Conservation (phyloP, 2,888 invertebrate genomes). For the Polydrusus pterygomalis region DNA sequence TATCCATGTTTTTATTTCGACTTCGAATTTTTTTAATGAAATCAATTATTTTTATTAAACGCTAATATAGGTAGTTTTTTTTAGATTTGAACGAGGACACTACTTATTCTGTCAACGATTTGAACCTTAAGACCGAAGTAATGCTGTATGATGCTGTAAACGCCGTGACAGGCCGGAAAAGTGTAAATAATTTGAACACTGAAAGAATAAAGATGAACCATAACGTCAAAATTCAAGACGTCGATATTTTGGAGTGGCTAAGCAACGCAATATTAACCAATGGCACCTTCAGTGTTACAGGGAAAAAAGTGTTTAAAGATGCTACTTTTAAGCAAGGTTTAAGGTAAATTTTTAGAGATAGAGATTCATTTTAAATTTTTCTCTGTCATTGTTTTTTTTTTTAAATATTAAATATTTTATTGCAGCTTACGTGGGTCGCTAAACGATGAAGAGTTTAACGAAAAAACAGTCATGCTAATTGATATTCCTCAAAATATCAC, state of each 20-base stretch:
- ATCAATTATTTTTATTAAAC: too few relatives aligned
- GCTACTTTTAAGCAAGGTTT: conserved; percentile 69
- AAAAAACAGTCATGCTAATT: conserved; percentile 68
- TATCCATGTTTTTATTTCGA: too few relatives aligned
- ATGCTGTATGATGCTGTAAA: conserved; percentile 71
- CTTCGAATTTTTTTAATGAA: too few relatives aligned
- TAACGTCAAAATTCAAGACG: conserved; percentile 69
- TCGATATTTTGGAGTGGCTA: conserved; percentile 73
- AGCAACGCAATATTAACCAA: conserved; percentile 69
- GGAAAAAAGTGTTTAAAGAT: conserved; percentile 71
- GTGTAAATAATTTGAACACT: conserved; percentile 68
- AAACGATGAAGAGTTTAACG: conserved; percentile 65
- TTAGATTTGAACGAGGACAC: conserved; percentile 57
- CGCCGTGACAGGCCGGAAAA: conserved; percentile 72
- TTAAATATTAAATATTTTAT: background rate
- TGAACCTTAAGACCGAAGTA: conserved; percentile 74
- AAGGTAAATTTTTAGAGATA: conserved; percentile 63
- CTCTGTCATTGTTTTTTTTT: background rate
- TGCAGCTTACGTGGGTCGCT: conserved; percentile 67
- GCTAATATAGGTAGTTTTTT: too few relatives aligned
- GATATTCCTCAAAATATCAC: conserved; percentile 69
- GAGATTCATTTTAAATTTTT: background rate
- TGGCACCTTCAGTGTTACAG: conserved; percentile 70
- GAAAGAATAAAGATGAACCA: conserved; percentile 67
- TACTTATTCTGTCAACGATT: conserved; percentile 72